Percentiles rank a stretch among this genome's conserved stretches.
Conservation (phyloP, 2,797 vertebrate genomes). For the Bufotes viridis region DNA sequence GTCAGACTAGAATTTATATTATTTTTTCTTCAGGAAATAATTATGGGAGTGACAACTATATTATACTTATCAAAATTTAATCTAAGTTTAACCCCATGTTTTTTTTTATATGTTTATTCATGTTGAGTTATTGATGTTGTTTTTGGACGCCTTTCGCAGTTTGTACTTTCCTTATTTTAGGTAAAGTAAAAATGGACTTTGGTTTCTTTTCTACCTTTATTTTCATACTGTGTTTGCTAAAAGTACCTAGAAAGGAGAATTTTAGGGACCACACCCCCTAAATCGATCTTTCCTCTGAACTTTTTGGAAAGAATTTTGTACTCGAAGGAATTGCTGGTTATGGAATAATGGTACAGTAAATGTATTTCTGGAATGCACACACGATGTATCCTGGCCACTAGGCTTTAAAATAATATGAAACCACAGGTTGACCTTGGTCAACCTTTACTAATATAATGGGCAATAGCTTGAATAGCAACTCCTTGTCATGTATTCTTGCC, state of each 20-base stretch:
- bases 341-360: background rate
- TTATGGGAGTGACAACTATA: slow-evolving; percentile 78
- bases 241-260: slow-evolving; percentile 21
- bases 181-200: slow-evolving; percentile 69
- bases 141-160: slow-evolving; percentile 68
- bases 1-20: slow-evolving; percentile 81
- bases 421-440: background rate
- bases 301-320: background rate
- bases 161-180: slow-evolving; percentile 45
- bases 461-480: background rate
- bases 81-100: slow-evolving; percentile 69
- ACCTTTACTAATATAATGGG: background rate
- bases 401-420: background rate
- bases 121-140: slow-evolving; percentile 75
- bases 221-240: background rate
- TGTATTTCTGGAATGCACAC: background rate
- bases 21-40: slow-evolving; percentile 76
- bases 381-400: background rate
- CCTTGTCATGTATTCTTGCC: too few relatives aligned
- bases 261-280: background rate
- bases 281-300: background rate
- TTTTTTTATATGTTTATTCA: slow-evolving; percentile 68
- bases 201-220: background rate
- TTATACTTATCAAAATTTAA: slow-evolving; percentile 76
- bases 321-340: background rate